These are phyloP conservation scores for Myotis planiceps DNA, from an alignment of 2,797 vertebrate species.

Conservation along the genomic window DNA sequence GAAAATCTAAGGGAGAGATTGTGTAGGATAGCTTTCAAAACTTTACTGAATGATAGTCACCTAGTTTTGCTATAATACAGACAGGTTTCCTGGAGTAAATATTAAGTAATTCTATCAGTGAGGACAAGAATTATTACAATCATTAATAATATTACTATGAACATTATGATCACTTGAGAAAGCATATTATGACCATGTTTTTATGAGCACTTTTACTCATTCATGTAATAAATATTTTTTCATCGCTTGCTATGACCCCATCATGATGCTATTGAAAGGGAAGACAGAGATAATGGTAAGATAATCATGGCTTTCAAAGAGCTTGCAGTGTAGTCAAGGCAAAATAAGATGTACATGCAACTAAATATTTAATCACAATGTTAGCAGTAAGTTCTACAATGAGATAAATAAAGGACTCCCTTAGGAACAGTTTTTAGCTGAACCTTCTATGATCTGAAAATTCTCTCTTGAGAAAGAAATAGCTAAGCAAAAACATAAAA, in stretches of 20 bases:
- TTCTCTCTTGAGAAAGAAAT: not conserved
- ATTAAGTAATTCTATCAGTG: not conserved
- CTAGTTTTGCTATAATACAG: not conserved
- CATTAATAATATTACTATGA: not conserved
- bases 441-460: not conserved
- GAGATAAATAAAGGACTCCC: not conserved
- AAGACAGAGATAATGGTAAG: not conserved
- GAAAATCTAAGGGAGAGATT: not conserved
- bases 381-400: not conserved
- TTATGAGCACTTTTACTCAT: not conserved
- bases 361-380: not conserved
- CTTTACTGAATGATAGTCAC: not conserved
- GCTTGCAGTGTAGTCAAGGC: not conserved
- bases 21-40: not conserved
- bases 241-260: not conserved
- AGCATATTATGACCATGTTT: not conserved
- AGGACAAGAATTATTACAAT: not conserved
- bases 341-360: not conserved
- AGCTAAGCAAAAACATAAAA: not conserved
- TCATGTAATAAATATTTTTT: not conserved
- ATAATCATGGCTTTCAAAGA: not conserved
- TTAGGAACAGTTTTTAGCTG: not conserved
- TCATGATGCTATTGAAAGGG: not conserved
- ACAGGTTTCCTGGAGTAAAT: not conserved
- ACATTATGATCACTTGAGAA: not conserved